Percentiles rank a stretch among this genome's conserved stretches.
phyloP scores from a whole-genome alignment of 2,113 vertebrate species.

The Peromyscus leucopus region DNA sequence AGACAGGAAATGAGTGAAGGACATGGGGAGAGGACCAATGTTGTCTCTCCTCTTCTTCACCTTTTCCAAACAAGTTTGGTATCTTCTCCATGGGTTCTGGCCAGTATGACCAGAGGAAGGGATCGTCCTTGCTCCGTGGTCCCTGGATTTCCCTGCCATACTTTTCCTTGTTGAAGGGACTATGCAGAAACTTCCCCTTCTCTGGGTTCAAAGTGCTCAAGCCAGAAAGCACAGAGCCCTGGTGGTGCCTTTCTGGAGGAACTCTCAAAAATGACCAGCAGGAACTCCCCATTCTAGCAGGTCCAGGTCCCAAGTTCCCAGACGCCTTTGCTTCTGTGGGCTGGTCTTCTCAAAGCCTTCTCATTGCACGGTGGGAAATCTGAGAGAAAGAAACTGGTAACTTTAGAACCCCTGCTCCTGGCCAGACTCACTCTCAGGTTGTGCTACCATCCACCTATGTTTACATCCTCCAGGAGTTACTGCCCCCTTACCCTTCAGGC shows the following conservation, averaged over 20 bases:
- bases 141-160: neutral
- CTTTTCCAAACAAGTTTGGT: neutral
- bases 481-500: neutral
- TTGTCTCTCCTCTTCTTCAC: neutral
- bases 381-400: neutral
- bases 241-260: neutral
- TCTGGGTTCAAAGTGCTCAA: neutral
- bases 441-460: slow-evolving; percentile 8
- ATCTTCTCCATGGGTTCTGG: neutral
- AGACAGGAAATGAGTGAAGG: neutral
- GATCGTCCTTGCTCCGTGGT: neutral
- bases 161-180: neutral
- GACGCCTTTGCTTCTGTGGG: neutral
- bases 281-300: neutral
- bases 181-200: neutral
- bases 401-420: neutral
- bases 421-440: neutral
- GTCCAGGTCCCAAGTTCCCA: neutral
- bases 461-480: slow-evolving; percentile 54
- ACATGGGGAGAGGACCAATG: neutral
- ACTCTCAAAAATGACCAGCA: slow-evolving; percentile 8
- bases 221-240: neutral
- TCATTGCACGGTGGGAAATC: neutral
- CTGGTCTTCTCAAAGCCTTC: neutral
- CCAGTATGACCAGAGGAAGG: neutral